Base-by-base conservation (phyloP, 1,140 invertebrate genomes). In the Neomicropteryx cornuta region DNA sequence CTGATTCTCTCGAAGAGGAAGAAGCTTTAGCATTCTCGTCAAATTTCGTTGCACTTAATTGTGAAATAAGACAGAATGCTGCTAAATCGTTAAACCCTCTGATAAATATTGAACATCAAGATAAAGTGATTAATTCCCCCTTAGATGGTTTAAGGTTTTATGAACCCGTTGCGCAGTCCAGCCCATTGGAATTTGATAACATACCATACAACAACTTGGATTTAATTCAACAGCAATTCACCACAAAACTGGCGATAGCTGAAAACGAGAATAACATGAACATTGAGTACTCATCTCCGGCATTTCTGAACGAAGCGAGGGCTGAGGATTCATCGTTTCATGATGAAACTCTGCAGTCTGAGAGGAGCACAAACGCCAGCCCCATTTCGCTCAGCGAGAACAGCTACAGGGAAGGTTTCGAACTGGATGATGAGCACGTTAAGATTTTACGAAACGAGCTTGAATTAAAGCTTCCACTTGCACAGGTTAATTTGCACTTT, bases 361-460 rank as follows among this genome's bases (percentile, higher is more conserved):
- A n/a, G n/a, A n/a, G n/a, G n/a, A n/a, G n/a, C n/a, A n/a, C n/a
- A n/a, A n/a, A n/a, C n/a, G n/a, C n/a, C n/a, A n/a, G n/a, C n/a
- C n/a, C n/a, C n/a, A n/a, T n/a, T n/a, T n/a, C n/a, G n/a, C n/a
- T n/a, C n/a, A n/a, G n/a, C n/a, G 60, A 66, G 17, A 36, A 56
- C 20, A 73, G 69, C 52, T 68, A 68, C 18, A 68, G 70, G 23
- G 70, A 76, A 23, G 70, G 69, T 2, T 74, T 76, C 41, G 64
- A 63, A 18, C 64, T 81, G 36, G 77, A 83, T 49, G 79, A 81
- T 45, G 80, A 80, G 47, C 76, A 77, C 49, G 76, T 81, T 41
- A 68, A 74, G 13, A 79, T 79, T 2, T 70, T 83, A 38, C 57
- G 80, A 44, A 81, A 78, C 48, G 80, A 83, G 54, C 55, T 83